Evolutionary conservation across 1,140 invertebrate genomes (phyloP).

Genomic region (Muscidifurax raptorellus): DNA sequence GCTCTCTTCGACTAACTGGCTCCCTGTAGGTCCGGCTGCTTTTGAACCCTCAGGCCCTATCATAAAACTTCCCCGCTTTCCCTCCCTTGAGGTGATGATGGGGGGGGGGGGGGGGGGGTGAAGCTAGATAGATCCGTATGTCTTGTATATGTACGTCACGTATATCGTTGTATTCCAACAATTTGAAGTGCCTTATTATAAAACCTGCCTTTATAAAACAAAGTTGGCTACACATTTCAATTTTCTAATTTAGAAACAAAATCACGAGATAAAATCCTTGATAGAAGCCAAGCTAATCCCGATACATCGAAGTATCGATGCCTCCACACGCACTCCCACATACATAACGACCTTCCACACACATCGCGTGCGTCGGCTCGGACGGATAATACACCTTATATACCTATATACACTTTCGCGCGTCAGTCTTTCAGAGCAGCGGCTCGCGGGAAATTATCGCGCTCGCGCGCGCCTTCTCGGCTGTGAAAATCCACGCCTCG

Average conservation of each 20-base stretch:
- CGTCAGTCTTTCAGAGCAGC: background rate
- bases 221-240: background rate
- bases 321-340: background rate
- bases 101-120: too few species aligned
- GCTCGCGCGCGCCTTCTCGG: background rate
- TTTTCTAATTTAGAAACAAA: background rate
- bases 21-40: too few species aligned
- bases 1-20: too few species aligned
- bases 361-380: background rate
- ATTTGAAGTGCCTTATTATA: too few species aligned
- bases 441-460: slow-evolving; percentile 8
- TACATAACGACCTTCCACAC: background rate
- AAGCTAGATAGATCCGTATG: too few species aligned
- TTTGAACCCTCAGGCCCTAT: too few species aligned
- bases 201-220: too few species aligned
- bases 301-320: background rate
- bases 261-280: background rate
- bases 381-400: background rate
- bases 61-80: too few species aligned
- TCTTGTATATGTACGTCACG: too few species aligned
- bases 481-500: slow-evolving; percentile 27
- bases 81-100: too few species aligned
- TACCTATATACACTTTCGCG: too few species aligned
- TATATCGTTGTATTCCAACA: too few species aligned
- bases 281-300: background rate